A percentile compares a stretch with the other conserved stretches of the same genome.
Conservation (phyloP, 1,140 invertebrate genomes). For the Bursaphelenchus mucronatus region DNA sequence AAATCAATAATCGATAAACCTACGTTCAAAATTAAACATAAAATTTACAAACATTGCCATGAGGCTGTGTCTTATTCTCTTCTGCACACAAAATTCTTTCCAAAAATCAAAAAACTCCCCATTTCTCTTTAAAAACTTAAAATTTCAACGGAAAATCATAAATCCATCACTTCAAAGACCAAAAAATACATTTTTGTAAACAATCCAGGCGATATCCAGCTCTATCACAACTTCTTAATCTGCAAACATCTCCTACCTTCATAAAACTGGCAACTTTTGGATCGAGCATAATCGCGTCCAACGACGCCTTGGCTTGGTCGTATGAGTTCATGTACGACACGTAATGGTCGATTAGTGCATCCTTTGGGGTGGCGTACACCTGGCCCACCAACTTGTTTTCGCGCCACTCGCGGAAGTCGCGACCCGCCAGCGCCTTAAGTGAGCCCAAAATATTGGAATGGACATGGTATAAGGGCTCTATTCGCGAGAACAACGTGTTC, state of each 20-base stretch:
- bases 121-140: too few species aligned
- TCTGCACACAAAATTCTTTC: too few species aligned
- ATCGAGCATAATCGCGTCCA: not conserved
- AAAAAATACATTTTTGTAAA: too few species aligned
- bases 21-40: too few species aligned
- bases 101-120: too few species aligned
- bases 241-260: not conserved
- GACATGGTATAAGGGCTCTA: not conserved
- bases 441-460: not conserved
- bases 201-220: too few species aligned
- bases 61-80: too few species aligned
- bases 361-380: not conserved
- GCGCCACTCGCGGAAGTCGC: not conserved
- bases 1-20: too few species aligned
- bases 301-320: not conserved
- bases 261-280: not conserved
- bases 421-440: not conserved
- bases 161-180: too few species aligned
- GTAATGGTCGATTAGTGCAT: constrained; percentile 1
- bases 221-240: too few species aligned
- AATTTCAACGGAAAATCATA: too few species aligned
- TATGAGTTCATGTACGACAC: constrained; percentile 15
- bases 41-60: too few species aligned
- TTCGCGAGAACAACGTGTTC: constrained; percentile 1
- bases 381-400: constrained; percentile 8